These are phyloP conservation scores for Chondrosia reniformis DNA, from an alignment of 37 sponge, comb jelly and placozoan genomes.

Conservation along the genomic window DNA sequence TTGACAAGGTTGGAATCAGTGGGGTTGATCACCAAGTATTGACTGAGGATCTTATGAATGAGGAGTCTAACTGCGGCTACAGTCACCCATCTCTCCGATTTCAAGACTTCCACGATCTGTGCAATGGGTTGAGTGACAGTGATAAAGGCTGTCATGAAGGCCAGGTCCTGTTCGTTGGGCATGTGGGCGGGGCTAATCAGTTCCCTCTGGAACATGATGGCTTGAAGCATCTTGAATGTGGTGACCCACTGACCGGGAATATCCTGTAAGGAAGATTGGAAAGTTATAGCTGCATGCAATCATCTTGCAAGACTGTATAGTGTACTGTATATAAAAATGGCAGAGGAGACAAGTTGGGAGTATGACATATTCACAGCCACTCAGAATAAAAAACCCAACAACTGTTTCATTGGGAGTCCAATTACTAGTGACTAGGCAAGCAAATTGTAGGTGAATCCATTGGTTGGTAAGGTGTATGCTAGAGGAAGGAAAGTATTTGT, in stretches of 20 bases:
- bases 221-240: slow-evolving; percentile 30
- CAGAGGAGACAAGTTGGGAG: too few species aligned
- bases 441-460: too few species aligned
- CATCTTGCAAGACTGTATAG: too few species aligned
- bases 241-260: slow-evolving; percentile 34
- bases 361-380: too few species aligned
- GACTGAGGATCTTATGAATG: slow-evolving; percentile 19
- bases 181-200: slow-evolving; percentile 26
- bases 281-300: too few species aligned
- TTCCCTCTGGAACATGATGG: slow-evolving; percentile 27
- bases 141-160: slow-evolving; percentile 5
- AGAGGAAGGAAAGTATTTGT: too few species aligned
- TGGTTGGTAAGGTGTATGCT: too few species aligned
- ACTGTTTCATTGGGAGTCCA: too few species aligned
- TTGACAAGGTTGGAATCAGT: not conserved
- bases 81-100: slow-evolving; percentile 36
- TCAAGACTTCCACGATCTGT: slow-evolving; percentile 33
- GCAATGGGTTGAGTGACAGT: slow-evolving; percentile 31
- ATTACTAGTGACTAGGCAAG: too few species aligned
- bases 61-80: slow-evolving; percentile 27
- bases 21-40: not conserved
- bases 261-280: slow-evolving; percentile 40
- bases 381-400: too few species aligned
- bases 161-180: slow-evolving; percentile 30
- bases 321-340: too few species aligned